Evolutionary conservation across 1,140 invertebrate genomes (phyloP), one percentile per base, ranked within the genome.

Genomic region (Heliconius melpomene): DNA sequence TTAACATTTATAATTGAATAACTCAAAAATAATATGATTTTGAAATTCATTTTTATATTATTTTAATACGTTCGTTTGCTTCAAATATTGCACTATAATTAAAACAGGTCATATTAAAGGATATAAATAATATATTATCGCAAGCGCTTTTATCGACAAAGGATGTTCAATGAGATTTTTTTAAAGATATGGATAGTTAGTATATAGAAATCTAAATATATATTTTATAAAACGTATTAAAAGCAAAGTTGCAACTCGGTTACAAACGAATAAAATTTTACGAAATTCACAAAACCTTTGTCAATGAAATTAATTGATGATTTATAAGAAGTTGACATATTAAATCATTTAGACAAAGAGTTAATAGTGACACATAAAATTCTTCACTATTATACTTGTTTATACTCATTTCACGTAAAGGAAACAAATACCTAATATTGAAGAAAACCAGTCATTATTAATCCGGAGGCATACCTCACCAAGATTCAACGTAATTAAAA

Each of bases 401-500:
- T 46, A 46, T 16, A 16, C 3, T 16, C 40, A 46, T 46, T 46
- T 46, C 40, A 16, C 40, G 3, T 46, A 46, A 16, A 46, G 1
- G 40, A 16, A 46, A 52, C 18, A 52, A 20, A 52, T 52, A 20
- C 18, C 50, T 2, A 20, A 52, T 52, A 52, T 20, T 18, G 16
- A 18, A 7, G 50, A 52, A 20, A 0, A 52, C 9, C 60, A n/a
- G 54, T 57, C 54, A 16, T 60, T 60, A 26, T 9, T 13, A 66
- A 40, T 72, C 36, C 18, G 8, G 40, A 38, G 46, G 70, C 76
- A 50, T 77, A 72, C n/a, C 50, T n/a, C n/a, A n/a, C 60, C 13
- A 66, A 74, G 36, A 74, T 46, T 54, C 36, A 54, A 46, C 57
- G 72, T 70, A 79, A 79, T 79, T 79, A 79, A 79, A 80, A 80